Evolutionary conservation across 2,888 invertebrate genomes (phyloP), one percentile per base, ranked within the genome.

Genomic region (Pilophorus perplexus): DNA sequence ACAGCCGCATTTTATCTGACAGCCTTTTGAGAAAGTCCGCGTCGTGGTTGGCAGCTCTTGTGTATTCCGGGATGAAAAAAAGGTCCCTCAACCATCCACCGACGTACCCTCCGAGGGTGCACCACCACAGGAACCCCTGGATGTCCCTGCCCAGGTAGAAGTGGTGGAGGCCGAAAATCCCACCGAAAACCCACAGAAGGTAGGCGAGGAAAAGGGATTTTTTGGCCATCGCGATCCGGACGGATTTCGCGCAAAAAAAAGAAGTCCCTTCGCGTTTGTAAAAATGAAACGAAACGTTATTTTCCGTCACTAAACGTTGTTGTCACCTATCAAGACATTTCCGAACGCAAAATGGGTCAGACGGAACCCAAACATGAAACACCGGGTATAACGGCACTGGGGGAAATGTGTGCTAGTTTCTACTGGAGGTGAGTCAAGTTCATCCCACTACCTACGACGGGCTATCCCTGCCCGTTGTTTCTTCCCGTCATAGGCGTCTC

Each of bases 121-220:
- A 86, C 85, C 90, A 90, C 85, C 90, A 93, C 0, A 94, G 81
- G 75, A 96, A 90, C 0, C 92, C 96, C 73, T 97, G 97, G 20
- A 86, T 82, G 77, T 95, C 93, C 66, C 96, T 82, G 62, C 86
- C 84, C 70, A 97, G 80, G 78, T 97, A 97, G 74, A 96, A 84
- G 76, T 95, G 93, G 78, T 97, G 97, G 3, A 90, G 78, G 0
- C 96, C 96, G 72, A 92, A 86, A 73, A 90, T 78, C 3, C 97
- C 97, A 16, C 93, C 92, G 72, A 92, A 82, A 0, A 93, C 74
- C 95, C 95, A 97, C 40, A 88, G 79, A 1, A 94, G 68, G 75
- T 95, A 97, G 0, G 96, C 85, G 73, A 84, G 75, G 55, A 87
- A 75, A 20, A 66, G 18, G 22, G 48, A 46, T 44, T 66, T 66